Conservation (phyloP, 2,888 invertebrate species). For the Lepidocyrtinus sp. region DNA sequence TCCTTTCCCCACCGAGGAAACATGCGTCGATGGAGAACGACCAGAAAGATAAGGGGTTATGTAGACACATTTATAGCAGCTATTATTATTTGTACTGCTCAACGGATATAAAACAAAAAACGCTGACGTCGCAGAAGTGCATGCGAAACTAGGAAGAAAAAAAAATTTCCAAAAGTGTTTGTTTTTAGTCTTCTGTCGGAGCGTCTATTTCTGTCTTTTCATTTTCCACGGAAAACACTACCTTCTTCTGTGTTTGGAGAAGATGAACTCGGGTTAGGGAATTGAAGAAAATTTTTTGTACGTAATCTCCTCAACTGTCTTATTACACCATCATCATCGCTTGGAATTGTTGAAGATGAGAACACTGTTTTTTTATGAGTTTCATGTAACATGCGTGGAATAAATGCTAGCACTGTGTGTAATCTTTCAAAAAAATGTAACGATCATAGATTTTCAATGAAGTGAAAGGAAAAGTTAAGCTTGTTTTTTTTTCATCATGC, state of each 20-base stretch:
- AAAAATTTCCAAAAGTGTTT: constrained; percentile 30
- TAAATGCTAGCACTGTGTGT: background rate
- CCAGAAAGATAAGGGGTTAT: background rate
- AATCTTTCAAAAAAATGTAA: background rate
- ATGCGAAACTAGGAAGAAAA: no score
- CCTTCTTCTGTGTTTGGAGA: background rate
- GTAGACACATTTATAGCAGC: background rate
- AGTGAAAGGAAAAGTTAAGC: background rate
- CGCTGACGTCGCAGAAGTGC: constrained; percentile 49
- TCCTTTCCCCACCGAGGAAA: background rate
- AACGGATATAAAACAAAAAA: constrained; percentile 46
- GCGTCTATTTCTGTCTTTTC: constrained; percentile 29
- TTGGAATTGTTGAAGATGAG: background rate
- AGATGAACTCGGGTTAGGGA: background rate
- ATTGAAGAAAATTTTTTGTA: no score
- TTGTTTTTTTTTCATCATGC: background rate
- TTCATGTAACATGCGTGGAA: background rate
- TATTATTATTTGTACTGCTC: background rate
- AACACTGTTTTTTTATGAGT: no score
- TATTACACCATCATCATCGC: no score
- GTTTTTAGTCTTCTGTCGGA: constrained; percentile 22
- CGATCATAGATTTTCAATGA: background rate
- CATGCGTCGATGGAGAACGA: constrained; percentile 1
- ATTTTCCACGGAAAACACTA: background rate
- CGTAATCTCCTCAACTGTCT: background rate